Evolutionary conservation across 2,888 invertebrate genomes (phyloP), one percentile per base, ranked within the genome.

Genomic region (Megalurothrips usitatus): DNA sequence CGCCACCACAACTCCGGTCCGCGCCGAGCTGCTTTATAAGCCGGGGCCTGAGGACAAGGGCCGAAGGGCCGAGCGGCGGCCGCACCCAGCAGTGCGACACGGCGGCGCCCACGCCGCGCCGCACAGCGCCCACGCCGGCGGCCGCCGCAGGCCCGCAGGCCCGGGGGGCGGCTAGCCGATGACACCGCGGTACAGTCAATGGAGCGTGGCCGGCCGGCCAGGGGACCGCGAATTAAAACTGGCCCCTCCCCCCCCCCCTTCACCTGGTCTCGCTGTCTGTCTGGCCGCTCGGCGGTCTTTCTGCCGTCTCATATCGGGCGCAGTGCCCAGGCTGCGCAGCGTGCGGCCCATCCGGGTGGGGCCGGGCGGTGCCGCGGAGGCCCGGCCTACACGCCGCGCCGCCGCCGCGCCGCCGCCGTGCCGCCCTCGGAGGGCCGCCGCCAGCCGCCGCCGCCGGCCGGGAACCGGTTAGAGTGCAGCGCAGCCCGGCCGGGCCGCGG

Each of bases 391-490:
- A 43, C 68, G 26, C 26, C 11, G 68, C 68, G 11, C 26, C 68
- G 6, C 6, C 11, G 68, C 68, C 23, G 68, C 68, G 6, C 6
- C 26, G 23, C 23, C 23, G 52, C 68, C 68, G 23, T 26, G 68
- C 68, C 12, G 58, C 58, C 58, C 58, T 43, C 19, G 52, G 52
- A 12, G 52, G 58, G 14, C 14, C 58, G 14, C 19, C 34, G 52
- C 68, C 68, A 10, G 12, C 23, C 68, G 9, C 14, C 58, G 14
- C 19, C 34, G 52, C 68, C 68, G 23, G 12, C 23, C 68, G 9
- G 68, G 68, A 75, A 75, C 68, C 68, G 68, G 68, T 75, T 75
- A 12, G 68, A 75, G 68, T 75, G 68, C 68, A 75, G 68, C 68
- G 23, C 68, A 10, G 68, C 23, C 68, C 68, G 9, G 23, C 23